A percentile compares a stretch with the other conserved stretches of the same genome.
Conservation (phyloP, 1,140 invertebrate species). For the Bombus cullumanus region DNA sequence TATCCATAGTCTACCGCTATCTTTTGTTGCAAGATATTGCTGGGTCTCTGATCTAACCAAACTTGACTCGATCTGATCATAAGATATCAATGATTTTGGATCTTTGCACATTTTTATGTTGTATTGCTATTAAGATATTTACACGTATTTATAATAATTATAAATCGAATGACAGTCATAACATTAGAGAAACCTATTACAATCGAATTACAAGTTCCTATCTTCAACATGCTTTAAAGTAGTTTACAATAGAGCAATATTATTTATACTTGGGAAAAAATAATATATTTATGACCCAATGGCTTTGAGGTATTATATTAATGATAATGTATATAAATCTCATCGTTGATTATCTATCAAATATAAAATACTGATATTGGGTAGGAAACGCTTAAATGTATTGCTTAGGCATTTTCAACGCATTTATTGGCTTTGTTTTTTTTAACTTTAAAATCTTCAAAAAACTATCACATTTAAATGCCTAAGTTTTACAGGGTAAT, state of each 20-base stretch:
- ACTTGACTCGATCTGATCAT: background rate
- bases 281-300: constrained; percentile 32
- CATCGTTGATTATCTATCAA: constrained; percentile 28
- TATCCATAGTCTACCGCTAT: too few species aligned
- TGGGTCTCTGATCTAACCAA: background rate
- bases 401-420: constrained; percentile 45
- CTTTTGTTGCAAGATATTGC: background rate
- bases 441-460: background rate
- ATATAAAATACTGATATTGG: constrained; percentile 16
- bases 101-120: background rate
- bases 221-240: background rate
- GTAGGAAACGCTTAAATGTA: constrained; percentile 37
- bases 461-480: constrained; percentile 20
- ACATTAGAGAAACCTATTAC: background rate
- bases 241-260: background rate
- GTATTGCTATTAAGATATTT: background rate
- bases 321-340: constrained; percentile 45
- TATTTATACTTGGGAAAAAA: constrained; percentile 6
- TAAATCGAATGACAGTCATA: constrained; percentile 9
- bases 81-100: background rate
- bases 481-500: constrained; percentile 49
- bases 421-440: background rate
- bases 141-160: background rate
- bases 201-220: constrained; percentile 36
- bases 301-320: constrained; percentile 46